These are phyloP conservation scores for Andricus quercusramuli DNA, from an alignment of 2,888 invertebrate genomes.

Conservation along the genomic window DNA sequence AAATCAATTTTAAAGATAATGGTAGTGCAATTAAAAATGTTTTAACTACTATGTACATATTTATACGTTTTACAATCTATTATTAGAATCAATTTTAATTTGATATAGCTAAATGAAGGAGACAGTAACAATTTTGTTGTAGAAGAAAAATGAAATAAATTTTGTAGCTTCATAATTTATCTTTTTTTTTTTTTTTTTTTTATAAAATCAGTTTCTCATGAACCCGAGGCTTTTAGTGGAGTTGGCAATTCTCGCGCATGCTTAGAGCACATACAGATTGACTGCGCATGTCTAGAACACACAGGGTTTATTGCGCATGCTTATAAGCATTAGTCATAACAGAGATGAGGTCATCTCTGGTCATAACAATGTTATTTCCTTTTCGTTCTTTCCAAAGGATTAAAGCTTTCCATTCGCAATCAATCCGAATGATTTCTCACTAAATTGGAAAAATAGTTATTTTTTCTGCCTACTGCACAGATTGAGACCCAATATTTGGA, in stretches of 20 bases:
- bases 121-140: background rate
- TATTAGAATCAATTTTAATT: conserved; percentile 30
- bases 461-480: too few relatives aligned
- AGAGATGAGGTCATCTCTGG: too few relatives aligned
- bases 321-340: too few relatives aligned
- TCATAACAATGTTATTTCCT: too few relatives aligned
- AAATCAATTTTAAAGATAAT: conserved; percentile 8
- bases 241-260: background rate
- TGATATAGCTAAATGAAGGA: conserved; percentile 4
- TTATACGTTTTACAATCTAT: conserved; percentile 26
- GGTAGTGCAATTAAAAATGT: conserved; percentile 6
- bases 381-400: too few relatives aligned
- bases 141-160: background rate
- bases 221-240: background rate
- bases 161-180: background rate
- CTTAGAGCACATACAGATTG: background rate
- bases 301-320: background rate
- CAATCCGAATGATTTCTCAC: too few relatives aligned
- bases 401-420: too few relatives aligned
- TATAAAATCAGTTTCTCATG: background rate
- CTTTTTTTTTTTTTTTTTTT: background rate
- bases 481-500: too few relatives aligned
- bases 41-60: conserved; percentile 39
- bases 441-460: too few relatives aligned
- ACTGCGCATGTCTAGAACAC: background rate